phyloP scores from a whole-genome alignment of 2,888 invertebrate genomes.

The Drosophila siamana region DNA sequence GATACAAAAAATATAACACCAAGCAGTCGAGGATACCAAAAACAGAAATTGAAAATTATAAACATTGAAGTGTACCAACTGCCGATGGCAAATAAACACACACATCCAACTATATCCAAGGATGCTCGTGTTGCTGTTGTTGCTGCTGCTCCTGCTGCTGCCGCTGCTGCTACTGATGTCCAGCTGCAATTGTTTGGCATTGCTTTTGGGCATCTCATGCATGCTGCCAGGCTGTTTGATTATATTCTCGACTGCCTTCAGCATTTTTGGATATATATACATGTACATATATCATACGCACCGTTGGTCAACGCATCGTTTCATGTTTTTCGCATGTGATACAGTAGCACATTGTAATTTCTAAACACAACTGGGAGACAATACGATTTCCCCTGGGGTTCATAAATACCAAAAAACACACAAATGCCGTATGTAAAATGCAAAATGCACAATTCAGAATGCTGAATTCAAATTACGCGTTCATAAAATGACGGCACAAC shows the following conservation, averaged over 20 bases:
- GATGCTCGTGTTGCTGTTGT: not conserved
- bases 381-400: constrained; percentile 19
- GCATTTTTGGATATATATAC: constrained; percentile 2
- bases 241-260: constrained; percentile 13
- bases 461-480: constrained; percentile 47
- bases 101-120: constrained; percentile 21
- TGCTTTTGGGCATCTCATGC: constrained; percentile 9
- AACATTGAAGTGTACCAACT: constrained; percentile 50
- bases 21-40: constrained; percentile 34
- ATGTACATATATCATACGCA: constrained; percentile 35
- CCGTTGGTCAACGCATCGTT: constrained; percentile 34
- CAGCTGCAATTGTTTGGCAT: constrained; percentile 30
- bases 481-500: constrained; percentile 59
- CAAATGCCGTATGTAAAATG: constrained; percentile 28
- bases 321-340: constrained; percentile 42
- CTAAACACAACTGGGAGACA: constrained; percentile 25
- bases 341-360: constrained; percentile 15
- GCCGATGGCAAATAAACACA: constrained; percentile 42
- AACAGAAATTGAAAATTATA: constrained; percentile 70
- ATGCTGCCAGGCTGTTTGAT: constrained; percentile 20
- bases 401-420: constrained; percentile 13
- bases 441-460: constrained; percentile 31
- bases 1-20: constrained; percentile 16
- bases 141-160: constrained; percentile 3
- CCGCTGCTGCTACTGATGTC: not conserved